These are phyloP conservation scores for Mugil cephalus DNA, from an alignment of 2,113 vertebrate species.

Conservation along the genomic window DNA sequence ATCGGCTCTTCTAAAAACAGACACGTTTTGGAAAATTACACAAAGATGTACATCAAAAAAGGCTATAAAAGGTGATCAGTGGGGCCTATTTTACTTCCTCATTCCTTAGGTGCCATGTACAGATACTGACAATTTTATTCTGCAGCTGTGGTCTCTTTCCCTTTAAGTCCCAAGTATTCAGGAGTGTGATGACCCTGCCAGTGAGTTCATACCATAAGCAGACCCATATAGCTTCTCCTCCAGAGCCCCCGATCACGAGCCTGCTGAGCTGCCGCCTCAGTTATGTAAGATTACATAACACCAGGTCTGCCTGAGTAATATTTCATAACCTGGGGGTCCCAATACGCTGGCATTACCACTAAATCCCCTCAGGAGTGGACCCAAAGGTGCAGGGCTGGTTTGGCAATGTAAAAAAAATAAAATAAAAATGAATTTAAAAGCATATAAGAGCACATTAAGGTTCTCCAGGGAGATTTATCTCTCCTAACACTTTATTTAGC, in stretches of 20 bases:
- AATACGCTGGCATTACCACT: conserved; percentile 51
- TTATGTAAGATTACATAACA: conserved; percentile 86
- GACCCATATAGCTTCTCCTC: conserved; percentile 79
- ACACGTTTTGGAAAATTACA: neutral
- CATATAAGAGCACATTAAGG: conserved; percentile 23
- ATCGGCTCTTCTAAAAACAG: neutral
- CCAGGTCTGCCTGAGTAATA: conserved; percentile 81
- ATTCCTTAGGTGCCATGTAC: conserved; percentile 48
- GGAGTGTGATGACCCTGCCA: conserved; percentile 75
- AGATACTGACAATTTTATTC: conserved; percentile 49
- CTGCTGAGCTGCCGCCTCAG: conserved; percentile 78
- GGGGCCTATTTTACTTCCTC: conserved; percentile 27
- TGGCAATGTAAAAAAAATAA: conserved; percentile 30
- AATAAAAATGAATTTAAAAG: conserved; percentile 53
- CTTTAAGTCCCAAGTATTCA: conserved; percentile 74
- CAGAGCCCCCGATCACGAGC: conserved; percentile 79
- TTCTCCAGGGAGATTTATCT: conserved; percentile 4
- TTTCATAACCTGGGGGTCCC: conserved; percentile 80
- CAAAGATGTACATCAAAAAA: neutral
- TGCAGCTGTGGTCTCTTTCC: conserved; percentile 62
- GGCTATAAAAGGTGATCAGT: neutral
- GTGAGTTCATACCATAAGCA: conserved; percentile 79
- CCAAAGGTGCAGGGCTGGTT: conserved; percentile 42
- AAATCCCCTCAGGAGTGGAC: conserved; percentile 49
- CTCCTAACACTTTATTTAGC: conserved; percentile 38